Percentiles rank a stretch among this genome's conserved stretches.
phyloP scores from a whole-genome alignment of 2,113 vertebrate species.

The Petroica traversi region DNA sequence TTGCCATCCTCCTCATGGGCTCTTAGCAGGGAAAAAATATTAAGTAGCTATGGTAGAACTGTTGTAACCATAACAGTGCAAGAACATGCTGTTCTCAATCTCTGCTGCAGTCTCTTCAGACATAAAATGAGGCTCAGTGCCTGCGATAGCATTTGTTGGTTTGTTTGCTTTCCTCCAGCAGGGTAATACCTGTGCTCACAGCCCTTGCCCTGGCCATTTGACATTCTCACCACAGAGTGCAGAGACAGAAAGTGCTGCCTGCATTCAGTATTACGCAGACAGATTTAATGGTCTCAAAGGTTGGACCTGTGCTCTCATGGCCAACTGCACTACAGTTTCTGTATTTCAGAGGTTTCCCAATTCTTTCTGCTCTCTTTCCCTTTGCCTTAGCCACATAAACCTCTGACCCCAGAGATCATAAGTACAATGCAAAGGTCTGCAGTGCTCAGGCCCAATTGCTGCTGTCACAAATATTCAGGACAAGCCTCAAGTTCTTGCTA shows the following conservation, averaged over 20 bases:
- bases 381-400: neutral
- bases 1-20: neutral
- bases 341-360: neutral
- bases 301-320: neutral
- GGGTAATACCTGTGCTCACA: neutral
- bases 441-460: neutral
- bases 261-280: neutral
- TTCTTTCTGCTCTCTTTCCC: neutral
- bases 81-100: neutral
- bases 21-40: neutral
- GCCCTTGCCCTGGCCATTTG: neutral
- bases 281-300: neutral
- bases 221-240: neutral
- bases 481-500: neutral
- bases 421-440: neutral
- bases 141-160: neutral
- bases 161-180: neutral
- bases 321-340: neutral
- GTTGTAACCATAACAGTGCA: neutral
- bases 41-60: neutral
- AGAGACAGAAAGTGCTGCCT: neutral
- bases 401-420: neutral
- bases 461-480: neutral
- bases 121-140: neutral
- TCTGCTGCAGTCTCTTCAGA: neutral